These are phyloP conservation scores for Caenorhabditis sp. DNA, from an alignment of 2,888 invertebrate species.

Conservation along the genomic window DNA sequence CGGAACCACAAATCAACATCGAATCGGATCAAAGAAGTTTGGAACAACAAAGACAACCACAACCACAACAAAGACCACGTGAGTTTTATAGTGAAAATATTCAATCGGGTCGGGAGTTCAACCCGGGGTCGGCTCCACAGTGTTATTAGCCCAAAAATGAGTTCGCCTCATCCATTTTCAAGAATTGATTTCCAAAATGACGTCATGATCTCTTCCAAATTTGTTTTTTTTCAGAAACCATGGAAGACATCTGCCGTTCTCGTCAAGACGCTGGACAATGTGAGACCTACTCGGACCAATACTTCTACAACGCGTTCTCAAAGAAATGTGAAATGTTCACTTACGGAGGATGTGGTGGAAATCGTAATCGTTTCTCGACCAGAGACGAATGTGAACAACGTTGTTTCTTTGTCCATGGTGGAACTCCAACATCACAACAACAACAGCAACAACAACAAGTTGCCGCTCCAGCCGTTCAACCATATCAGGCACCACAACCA, in stretches of 20 bases:
- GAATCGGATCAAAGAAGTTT: conserved; percentile 5
- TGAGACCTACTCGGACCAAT: conserved; percentile 78
- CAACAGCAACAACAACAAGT: conserved; percentile 7
- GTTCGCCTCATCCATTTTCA: too few species aligned
- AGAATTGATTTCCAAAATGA: too few species aligned
- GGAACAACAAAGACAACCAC: conserved; percentile 4
- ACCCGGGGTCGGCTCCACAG: background rate
- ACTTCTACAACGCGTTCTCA: conserved; percentile 48
- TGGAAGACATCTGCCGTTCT: conserved; percentile 59
- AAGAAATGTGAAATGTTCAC: conserved; percentile 58
- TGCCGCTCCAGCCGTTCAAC: background rate
- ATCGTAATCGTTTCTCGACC: conserved; percentile 61
- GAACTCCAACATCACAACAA: conserved; percentile 24
- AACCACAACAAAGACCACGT: conserved; percentile 7
- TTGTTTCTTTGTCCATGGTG: conserved; percentile 56
- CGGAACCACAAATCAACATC: conserved; percentile 32
- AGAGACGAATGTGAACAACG: conserved; percentile 58
- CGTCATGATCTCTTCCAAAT: too few species aligned
- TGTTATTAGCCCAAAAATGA: background rate
- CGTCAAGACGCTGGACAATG: conserved; percentile 79
- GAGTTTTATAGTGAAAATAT: background rate
- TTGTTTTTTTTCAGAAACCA: conserved; percentile 24
- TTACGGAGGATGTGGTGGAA: conserved; percentile 69
- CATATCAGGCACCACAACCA: background rate
- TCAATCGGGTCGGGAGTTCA: too few species aligned